phyloP scores from a whole-genome alignment of 2,797 vertebrate species.

The Anguilla anguilla region DNA sequence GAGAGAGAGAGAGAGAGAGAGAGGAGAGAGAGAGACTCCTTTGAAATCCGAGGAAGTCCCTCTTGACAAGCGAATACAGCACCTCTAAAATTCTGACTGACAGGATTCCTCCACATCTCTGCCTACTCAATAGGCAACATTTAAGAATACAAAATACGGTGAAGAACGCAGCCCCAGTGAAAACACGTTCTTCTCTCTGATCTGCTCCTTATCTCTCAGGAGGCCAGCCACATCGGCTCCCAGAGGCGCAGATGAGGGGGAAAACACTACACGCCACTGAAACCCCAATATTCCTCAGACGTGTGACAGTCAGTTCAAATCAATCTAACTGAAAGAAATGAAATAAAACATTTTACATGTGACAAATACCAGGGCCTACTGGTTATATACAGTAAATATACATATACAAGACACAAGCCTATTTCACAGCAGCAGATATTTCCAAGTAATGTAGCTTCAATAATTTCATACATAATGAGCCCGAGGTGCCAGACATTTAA shows the following conservation, averaged over 20 bases:
- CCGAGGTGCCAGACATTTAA: background rate
- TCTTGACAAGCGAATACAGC: constrained; percentile 50
- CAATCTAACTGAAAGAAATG: background rate
- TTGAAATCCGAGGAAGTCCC: constrained; percentile 49
- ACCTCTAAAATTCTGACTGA: constrained; percentile 59
- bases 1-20: constrained; percentile 33
- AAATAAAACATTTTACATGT: background rate
- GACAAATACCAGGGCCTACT: too few relatives aligned
- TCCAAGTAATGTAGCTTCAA: background rate
- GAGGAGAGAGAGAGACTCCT: constrained; percentile 45
- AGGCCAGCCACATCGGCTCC: constrained; percentile 59
- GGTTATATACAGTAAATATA: background rate
- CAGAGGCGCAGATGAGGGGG: constrained; percentile 46
- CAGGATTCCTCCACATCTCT: constrained; percentile 51
- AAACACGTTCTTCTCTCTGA: constrained; percentile 66
- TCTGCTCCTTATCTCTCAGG: constrained; percentile 61
- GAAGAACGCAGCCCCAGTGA: constrained; percentile 19
- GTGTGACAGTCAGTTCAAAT: constrained; percentile 48
- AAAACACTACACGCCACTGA: background rate
- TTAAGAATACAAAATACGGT: constrained; percentile 62
- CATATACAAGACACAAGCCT: background rate
- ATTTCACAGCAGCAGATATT: background rate
- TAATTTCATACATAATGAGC: background rate
- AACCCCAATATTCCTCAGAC: constrained; percentile 64
- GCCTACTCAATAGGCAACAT: constrained; percentile 53